Evolutionary conservation across 2,888 invertebrate species (phyloP).

Genomic region (Drosophila gaucha): DNA sequence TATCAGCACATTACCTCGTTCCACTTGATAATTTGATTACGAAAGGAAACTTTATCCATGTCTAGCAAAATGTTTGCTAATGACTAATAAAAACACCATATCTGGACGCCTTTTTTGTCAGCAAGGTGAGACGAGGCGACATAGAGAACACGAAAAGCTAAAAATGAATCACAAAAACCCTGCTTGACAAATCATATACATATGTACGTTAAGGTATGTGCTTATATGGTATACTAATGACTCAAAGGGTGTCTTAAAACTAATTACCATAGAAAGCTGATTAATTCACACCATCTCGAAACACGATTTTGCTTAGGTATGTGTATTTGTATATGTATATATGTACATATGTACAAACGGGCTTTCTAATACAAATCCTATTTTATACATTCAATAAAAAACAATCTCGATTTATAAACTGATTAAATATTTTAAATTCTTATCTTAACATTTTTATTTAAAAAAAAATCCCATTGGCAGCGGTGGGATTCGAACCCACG

Average conservation of each 20-base stretch:
- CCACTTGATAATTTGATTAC: conserved; percentile 58
- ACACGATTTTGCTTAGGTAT: background rate
- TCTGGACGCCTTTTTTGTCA: conserved; percentile 29
- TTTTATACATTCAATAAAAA: no score
- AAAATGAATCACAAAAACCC: conserved; percentile 57
- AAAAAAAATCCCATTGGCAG: conserved; percentile 70
- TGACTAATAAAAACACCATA: conserved; percentile 56
- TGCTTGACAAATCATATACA: conserved; percentile 31
- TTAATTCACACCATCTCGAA: background rate
- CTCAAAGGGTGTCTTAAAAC: conserved; percentile 8
- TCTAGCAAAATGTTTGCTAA: conserved; percentile 25
- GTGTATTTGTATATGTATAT: no score
- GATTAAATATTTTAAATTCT: no score
- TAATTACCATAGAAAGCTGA: conserved; percentile 4
- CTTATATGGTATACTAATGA: conserved; percentile 22
- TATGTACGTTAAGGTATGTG: no score
- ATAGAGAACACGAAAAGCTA: conserved; percentile 28
- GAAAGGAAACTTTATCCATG: conserved; percentile 33
- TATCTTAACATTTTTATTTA: no score
- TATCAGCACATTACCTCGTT: conserved; percentile 28
- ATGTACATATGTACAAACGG: no score
- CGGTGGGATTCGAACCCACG: conserved; percentile 85
- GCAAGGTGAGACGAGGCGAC: conserved; percentile 33
- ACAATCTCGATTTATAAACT: no score
- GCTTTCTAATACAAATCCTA: no score